These are phyloP conservation scores for Heteractis magnifica DNA, from an alignment of 92 coral and sea anemone genomes.

Conservation along the genomic window DNA sequence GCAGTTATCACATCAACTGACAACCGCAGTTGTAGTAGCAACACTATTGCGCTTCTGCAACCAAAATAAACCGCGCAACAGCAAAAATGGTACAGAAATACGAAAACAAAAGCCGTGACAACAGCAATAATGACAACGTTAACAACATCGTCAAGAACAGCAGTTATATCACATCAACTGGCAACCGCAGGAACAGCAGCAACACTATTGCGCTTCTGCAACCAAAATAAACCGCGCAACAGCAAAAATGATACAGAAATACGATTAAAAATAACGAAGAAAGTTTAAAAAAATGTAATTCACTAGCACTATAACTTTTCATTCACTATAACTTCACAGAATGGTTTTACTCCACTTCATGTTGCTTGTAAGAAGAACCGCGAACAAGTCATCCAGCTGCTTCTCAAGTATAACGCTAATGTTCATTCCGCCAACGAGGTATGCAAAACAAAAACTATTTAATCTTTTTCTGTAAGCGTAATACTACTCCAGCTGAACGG, in stretches of 20 bases:
- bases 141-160: background rate
- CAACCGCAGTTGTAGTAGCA: background rate
- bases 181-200: background rate
- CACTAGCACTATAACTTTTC: no score
- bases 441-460: background rate
- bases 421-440: conserved; percentile 99
- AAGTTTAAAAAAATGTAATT: no score
- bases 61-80: background rate
- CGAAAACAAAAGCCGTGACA: background rate
- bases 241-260: background rate
- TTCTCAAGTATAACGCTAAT: conserved; percentile 90
- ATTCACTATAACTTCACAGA: conserved; percentile 41
- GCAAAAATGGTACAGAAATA: background rate
- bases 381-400: conserved; percentile 88
- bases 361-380: conserved; percentile 98
- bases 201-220: background rate
- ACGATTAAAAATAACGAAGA: no score
- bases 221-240: background rate
- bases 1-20: background rate
- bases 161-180: background rate
- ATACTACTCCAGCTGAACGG: no score
- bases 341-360: conserved; percentile 97
- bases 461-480: background rate
- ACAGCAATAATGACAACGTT: background rate
- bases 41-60: no score